Evolutionary conservation across 2,888 invertebrate species (phyloP).

Genomic region (Thelaira solivaga): DNA sequence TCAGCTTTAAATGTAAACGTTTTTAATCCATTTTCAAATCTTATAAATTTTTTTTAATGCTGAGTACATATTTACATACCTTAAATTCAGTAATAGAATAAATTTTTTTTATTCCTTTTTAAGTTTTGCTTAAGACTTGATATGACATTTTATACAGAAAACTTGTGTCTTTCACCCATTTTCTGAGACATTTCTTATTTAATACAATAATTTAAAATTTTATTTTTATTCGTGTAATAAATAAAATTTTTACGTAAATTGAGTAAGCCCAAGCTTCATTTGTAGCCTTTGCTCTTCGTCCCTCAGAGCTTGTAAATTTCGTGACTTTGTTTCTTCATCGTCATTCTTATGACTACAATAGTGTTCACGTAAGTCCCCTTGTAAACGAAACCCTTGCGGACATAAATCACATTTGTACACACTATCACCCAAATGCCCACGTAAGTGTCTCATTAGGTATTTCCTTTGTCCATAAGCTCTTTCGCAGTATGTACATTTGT

Average conservation of each 20-base stretch:
- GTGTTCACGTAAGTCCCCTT: constrained; percentile 61
- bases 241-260: constrained; percentile 14
- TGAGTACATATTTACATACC: too few species aligned
- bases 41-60: too few species aligned
- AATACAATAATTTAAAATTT: too few species aligned
- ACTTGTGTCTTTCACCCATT: too few species aligned
- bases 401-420: constrained; percentile 78
- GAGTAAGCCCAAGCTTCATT: constrained; percentile 43
- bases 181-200: too few species aligned
- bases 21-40: too few species aligned
- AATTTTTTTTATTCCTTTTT: too few species aligned
- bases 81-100: too few species aligned
- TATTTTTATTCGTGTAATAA: not conserved
- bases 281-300: constrained; percentile 55
- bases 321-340: constrained; percentile 53
- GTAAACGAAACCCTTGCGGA: constrained; percentile 63
- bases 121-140: too few species aligned
- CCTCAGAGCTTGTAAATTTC: constrained; percentile 54
- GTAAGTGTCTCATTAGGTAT: constrained; percentile 74
- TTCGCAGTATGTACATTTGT: constrained; percentile 65
- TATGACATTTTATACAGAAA: too few species aligned
- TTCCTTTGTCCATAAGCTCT: constrained; percentile 67
- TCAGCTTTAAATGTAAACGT: too few species aligned
- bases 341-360: constrained; percentile 64
- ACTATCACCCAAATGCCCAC: constrained; percentile 79